Conservation (phyloP, 2,888 invertebrate species). For the Amitus sp. region DNA sequence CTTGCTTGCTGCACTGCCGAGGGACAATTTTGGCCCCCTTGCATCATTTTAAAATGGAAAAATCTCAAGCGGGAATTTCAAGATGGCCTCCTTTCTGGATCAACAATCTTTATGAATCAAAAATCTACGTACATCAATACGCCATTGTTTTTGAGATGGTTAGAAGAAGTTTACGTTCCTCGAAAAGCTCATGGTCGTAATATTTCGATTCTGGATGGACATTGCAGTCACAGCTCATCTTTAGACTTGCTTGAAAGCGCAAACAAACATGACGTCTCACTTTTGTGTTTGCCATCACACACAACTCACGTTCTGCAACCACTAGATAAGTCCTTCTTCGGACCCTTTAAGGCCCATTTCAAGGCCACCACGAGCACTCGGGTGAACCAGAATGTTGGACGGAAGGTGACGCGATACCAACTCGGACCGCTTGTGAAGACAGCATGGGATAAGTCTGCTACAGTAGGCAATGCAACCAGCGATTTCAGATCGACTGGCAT, state of each 20-base stretch:
- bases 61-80: constrained; percentile 46
- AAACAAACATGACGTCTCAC: constrained; percentile 43
- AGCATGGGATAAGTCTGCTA: constrained; percentile 10
- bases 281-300: constrained; percentile 49
- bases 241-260: constrained; percentile 43
- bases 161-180: constrained; percentile 48
- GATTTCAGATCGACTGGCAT: background rate
- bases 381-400: background rate
- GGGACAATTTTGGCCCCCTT: constrained; percentile 49
- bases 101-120: constrained; percentile 43
- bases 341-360: constrained; percentile 33
- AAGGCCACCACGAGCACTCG: background rate
- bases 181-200: constrained; percentile 46
- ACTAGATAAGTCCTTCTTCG: constrained; percentile 46
- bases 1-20: constrained; percentile 57
- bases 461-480: background rate
- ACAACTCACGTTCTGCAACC: constrained; percentile 51
- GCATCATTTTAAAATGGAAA: constrained; percentile 49
- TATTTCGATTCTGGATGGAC: constrained; percentile 51
- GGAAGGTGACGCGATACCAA: background rate
- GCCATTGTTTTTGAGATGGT: constrained; percentile 45
- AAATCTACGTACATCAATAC: constrained; percentile 49
- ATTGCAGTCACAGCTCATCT: constrained; percentile 44
- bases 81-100: constrained; percentile 43
- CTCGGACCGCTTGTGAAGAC: constrained; percentile 5